Base-by-base conservation (phyloP, 2,888 invertebrate genomes). In the Mimumesa dahlbomi region DNA sequence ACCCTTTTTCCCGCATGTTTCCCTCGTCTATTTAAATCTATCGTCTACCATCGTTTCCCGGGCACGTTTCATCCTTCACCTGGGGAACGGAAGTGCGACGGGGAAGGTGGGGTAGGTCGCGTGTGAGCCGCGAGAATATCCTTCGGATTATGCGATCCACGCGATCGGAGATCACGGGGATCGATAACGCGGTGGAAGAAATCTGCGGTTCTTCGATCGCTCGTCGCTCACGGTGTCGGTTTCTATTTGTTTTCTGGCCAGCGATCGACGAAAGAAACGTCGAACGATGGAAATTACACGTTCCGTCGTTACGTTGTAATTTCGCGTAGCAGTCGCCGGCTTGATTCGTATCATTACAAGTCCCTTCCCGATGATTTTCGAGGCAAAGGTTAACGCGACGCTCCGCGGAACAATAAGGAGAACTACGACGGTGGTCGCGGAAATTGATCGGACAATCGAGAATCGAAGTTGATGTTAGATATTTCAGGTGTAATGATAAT, bases 71-170 rank as follows among this genome's bases (percentile, higher is more conserved):
- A 22, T 45, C 18, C 13, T 59, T 43, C 22, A 38, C 3, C 19
- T 13, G 5, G 18, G 22, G 14, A 16, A 34, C 49, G 58, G 63
- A 57, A 58, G 29, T 7, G 40, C 11, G 29, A 31, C 46, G 29
- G 29, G 14, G 2, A 25, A 21, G 18, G 19, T 14, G 45, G 29
- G 29, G 14, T 1, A 25, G 31, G 18, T 29, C 18, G 45, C 21
- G 45, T 19, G 25, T 43, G 21, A 64, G 16, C 45, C n/a, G 22
- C 49, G 40, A 9, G 21, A n/a, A n/a, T 43, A 64, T 59, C 59
- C 43, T 34, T 57, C 61, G 70, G 66, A 66, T 72, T 59, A 59
- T 66, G 64, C 74, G 77, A 77, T 64, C 57, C 49, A 29, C 57
- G 22, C 43, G 40, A 58, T 49, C 45, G 11, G 38, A 29, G 11